A percentile compares a stretch with the other conserved stretches of the same genome.
These are phyloP conservation scores for Podabrus alpinus DNA, from an alignment of 2,888 invertebrate genomes.

Conservation along the genomic window DNA sequence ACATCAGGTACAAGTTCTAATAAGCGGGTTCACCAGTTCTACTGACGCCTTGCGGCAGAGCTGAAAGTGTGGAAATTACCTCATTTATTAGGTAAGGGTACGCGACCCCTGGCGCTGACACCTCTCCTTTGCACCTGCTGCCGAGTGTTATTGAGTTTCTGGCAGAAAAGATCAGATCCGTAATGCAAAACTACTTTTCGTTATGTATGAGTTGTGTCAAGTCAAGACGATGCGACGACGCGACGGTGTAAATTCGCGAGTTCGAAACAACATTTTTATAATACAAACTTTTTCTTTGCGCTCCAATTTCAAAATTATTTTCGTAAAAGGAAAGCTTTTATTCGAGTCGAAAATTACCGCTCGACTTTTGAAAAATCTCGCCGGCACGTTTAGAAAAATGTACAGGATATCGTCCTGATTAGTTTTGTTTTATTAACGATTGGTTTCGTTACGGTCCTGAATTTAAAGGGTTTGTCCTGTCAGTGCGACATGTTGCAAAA, in stretches of 20 bases:
- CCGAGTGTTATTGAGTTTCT: conserved; percentile 57
- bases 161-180: conserved; percentile 31
- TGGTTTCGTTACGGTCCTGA: conserved; percentile 36
- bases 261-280: neutral
- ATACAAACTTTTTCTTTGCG: neutral
- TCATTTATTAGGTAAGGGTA: conserved; percentile 60
- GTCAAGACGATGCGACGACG: too few relatives aligned
- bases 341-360: neutral
- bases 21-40: conserved; percentile 49
- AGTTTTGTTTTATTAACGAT: neutral
- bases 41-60: conserved; percentile 56
- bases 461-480: conserved; percentile 38
- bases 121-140: conserved; percentile 60
- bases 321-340: neutral
- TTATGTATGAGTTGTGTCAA: neutral
- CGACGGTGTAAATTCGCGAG: neutral
- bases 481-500: conserved; percentile 43
- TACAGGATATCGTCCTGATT: neutral
- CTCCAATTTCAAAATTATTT: neutral
- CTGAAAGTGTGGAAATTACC: conserved; percentile 59
- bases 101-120: conserved; percentile 58
- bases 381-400: neutral
- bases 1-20: conserved; percentile 56
- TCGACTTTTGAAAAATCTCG: too few relatives aligned
- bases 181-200: conserved; percentile 21